Base-by-base conservation (phyloP, 1,140 invertebrate species). In the Achroia grisella region DNA sequence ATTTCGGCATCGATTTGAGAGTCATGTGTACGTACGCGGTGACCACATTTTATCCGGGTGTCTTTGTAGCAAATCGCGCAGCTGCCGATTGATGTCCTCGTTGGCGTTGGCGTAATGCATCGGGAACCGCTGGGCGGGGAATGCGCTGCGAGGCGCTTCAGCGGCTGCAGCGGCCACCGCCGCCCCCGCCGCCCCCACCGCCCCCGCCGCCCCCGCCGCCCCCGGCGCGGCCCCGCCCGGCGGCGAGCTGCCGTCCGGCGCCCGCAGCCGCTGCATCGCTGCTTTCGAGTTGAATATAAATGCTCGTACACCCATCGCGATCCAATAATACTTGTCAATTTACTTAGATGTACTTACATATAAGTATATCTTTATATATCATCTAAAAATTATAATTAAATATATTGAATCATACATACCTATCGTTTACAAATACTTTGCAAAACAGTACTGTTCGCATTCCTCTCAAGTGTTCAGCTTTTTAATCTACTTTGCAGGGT, bases 21-120 rank as follows among this genome's bases (percentile, higher is more conserved):
- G n/a, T n/a, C n/a, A 23, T 23, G 6, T 23, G 17, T 23, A 71
- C 70, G 68, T 43, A 84, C 83, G 78, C 40, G 69, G 75, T 11
- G 77, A 71, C 85, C 85, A 87, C 60, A 86, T 73, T 56, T 87
- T 87, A 11, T 82, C 72, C 0, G 79, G 72, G 59, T 94, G 92
- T 17, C 93, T 76, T 64, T 95, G 93, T n/a, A 97, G 83, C 35
- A 97, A 81, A 72, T 96, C 94, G 17, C 94, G 77, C n/a, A 96
- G 79, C 62, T 97, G 95, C 2, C 91, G 75, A 62, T 92, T 91
- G 37, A 90, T 80, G 46, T 84, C 74, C 6, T 81, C 80, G 44
- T 71, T 73, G 43, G 56, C 17, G 17, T 23, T 63, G 13, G 63
- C 68, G 63, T 77, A 80, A 44, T 72, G 66, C 36, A 80, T 44